Conservation (phyloP, 2,113 vertebrate species). For the Callipepla squamata region DNA sequence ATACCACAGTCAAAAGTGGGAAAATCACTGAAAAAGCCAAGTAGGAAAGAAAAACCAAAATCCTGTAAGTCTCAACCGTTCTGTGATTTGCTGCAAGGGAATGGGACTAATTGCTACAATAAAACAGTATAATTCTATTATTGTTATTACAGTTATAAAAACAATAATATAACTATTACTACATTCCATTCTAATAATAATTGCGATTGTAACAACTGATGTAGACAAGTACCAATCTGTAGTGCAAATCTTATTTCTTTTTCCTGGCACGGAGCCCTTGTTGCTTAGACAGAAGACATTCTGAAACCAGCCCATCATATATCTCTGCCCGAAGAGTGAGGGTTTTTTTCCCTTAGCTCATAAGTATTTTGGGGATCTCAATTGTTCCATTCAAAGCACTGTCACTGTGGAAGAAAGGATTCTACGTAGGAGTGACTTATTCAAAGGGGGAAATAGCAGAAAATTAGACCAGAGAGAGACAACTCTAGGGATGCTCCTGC, state of each 20-base stretch:
- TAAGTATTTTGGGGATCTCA: neutral
- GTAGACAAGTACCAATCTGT: accelerated
- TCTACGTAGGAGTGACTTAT: neutral
- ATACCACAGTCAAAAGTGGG: neutral
- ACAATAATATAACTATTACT: neutral
- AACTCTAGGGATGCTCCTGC: neutral
- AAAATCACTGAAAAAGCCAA: neutral
- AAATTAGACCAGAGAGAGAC: neutral
- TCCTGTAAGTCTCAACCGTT: neutral
- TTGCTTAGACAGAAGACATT: neutral
- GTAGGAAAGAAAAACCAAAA: neutral
- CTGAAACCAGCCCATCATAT: neutral
- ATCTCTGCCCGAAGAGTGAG: neutral
- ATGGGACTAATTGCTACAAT: neutral
- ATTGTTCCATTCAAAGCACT: neutral
- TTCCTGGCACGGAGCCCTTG: neutral
- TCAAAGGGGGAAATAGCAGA: neutral
- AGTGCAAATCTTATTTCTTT: neutral
- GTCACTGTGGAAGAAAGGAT: neutral
- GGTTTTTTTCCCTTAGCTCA: accelerated
- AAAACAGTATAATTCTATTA: neutral
- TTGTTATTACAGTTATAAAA: neutral
- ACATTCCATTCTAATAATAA: neutral
- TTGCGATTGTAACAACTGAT: neutral
- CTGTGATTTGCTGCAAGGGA: neutral